Evolutionary conservation across 2,888 invertebrate genomes (phyloP).

Genomic region (Actias luna): DNA sequence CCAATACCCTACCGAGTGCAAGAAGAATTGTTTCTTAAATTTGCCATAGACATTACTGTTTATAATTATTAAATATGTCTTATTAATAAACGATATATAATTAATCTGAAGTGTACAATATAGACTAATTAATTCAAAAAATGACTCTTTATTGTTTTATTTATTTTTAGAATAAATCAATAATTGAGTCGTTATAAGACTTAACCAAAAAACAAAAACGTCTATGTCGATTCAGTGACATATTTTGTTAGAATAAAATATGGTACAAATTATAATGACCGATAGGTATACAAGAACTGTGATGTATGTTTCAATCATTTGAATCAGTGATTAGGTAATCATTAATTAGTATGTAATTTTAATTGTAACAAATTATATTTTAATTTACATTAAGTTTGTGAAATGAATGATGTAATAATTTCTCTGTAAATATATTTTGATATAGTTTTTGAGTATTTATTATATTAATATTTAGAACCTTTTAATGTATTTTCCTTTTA

Average conservation of each 20-base stretch:
- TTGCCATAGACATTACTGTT: neutral
- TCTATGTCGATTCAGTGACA: neutral
- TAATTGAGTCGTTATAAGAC: neutral
- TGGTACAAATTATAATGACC: conserved; percentile 2
- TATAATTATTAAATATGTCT: too few species aligned
- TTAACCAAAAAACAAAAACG: neutral
- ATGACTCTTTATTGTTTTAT: neutral
- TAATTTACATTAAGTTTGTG: neutral
- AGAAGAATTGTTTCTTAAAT: neutral
- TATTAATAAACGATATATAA: too few species aligned
- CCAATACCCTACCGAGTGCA: neutral
- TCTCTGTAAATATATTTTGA: neutral
- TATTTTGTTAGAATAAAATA: neutral
- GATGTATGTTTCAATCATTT: neutral
- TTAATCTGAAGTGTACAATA: neutral
- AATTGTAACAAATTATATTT: neutral
- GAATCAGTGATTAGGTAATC: neutral
- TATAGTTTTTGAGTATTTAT: neutral
- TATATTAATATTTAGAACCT: neutral
- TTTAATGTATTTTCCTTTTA: neutral
- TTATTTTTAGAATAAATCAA: too few species aligned
- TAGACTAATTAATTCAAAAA: neutral
- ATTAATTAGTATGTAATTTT: neutral
- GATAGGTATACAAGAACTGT: neutral
- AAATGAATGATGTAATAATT: neutral